Percentiles rank a stretch among this genome's conserved stretches.
These are phyloP conservation scores for Terrapene triunguis DNA, from an alignment of 2,113 vertebrate species.

Conservation along the genomic window DNA sequence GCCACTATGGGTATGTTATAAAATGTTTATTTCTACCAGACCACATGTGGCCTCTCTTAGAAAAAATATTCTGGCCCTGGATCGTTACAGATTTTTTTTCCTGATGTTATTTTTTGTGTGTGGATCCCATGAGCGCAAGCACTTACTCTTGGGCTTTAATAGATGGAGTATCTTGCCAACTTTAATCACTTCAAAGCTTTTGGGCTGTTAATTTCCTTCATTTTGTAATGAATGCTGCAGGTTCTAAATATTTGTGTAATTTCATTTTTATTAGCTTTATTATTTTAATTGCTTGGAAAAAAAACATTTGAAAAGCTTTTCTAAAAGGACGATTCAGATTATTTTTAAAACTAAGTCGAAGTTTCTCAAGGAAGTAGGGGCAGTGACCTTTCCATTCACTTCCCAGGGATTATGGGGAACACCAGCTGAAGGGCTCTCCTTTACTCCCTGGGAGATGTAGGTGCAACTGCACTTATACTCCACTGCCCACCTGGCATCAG, in stretches of 20 bases:
- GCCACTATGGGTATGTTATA: background rate
- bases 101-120: background rate
- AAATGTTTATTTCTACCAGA: background rate
- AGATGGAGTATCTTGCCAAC: too few relatives aligned
- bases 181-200: background rate
- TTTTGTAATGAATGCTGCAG: background rate
- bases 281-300: too few relatives aligned
- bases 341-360: background rate
- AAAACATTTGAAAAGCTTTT: background rate
- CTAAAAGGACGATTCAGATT: background rate
- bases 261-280: too few relatives aligned
- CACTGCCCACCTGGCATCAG: accelerated
- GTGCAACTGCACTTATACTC: background rate
- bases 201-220: background rate
- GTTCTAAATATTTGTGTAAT: too few relatives aligned
- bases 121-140: accelerated
- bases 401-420: background rate
- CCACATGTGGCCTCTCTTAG: accelerated
- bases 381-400: background rate
- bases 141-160: background rate
- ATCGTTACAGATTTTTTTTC: background rate
- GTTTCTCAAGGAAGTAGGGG: background rate
- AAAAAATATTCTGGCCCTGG: accelerated
- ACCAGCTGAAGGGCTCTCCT: background rate
- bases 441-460: background rate